Conservation (phyloP, 1,140 invertebrate species). For the Drosophila tani region DNA sequence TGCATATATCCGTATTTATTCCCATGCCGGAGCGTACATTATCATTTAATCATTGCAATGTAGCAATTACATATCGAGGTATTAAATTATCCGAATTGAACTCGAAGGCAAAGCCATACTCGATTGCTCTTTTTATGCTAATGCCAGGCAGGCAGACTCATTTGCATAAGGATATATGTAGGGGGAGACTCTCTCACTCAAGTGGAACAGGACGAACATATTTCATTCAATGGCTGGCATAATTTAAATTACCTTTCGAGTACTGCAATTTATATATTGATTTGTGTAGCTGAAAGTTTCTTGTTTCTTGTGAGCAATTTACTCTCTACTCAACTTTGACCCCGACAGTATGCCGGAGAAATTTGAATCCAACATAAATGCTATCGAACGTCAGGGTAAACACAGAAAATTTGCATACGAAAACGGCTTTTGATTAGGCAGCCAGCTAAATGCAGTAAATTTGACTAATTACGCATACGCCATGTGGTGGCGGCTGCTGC, state of each 20-base stretch:
- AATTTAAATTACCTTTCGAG: slow-evolving; percentile 40
- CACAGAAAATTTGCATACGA: slow-evolving; percentile 6
- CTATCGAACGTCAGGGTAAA: background rate
- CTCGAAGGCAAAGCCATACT: slow-evolving; percentile 21
- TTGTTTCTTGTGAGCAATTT: background rate
- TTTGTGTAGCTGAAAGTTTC: slow-evolving; percentile 12
- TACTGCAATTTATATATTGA: slow-evolving; percentile 12
- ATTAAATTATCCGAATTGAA: slow-evolving; percentile 59
- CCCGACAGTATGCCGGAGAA: slow-evolving; percentile 1
- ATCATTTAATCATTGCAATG: slow-evolving; percentile 69
- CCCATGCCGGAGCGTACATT: slow-evolving; percentile 27
- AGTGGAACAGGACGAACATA: slow-evolving; percentile 49
- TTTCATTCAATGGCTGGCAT: slow-evolving; percentile 40
- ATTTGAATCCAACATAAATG: slow-evolving; percentile 8
- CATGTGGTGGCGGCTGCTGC: slow-evolving; percentile 36
- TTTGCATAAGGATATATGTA: slow-evolving; percentile 47
- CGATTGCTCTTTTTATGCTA: slow-evolving; percentile 62
- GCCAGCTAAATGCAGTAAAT: slow-evolving; percentile 22
- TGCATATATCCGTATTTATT: slow-evolving; percentile 65
- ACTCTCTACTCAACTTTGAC: background rate
- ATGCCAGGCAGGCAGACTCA: slow-evolving; percentile 37
- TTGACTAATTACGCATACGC: slow-evolving; percentile 67
- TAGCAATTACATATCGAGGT: slow-evolving; percentile 71
- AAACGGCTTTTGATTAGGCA: slow-evolving; percentile 46
- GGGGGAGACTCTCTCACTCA: slow-evolving; percentile 18